These are phyloP conservation scores for Lasioglossum villosulum DNA, from an alignment of 2,888 invertebrate species.

Conservation along the genomic window DNA sequence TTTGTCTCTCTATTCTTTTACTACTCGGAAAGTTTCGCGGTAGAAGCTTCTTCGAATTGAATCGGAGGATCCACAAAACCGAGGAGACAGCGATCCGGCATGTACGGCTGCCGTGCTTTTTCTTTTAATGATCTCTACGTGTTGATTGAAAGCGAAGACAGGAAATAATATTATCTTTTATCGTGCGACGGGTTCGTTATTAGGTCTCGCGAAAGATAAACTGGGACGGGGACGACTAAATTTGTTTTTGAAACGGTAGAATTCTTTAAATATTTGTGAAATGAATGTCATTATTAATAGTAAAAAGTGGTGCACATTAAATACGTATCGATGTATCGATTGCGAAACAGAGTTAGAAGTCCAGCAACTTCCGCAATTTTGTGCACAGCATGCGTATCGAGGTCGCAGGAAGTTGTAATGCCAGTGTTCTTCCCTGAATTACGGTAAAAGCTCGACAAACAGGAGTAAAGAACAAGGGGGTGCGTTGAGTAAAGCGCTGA, in stretches of 20 bases:
- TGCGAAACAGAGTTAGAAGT: background rate
- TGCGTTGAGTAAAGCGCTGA: slow-evolving; percentile 26
- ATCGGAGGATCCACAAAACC: slow-evolving; percentile 22
- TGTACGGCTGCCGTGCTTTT: too few species aligned
- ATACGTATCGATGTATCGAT: background rate
- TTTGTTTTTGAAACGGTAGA: background rate
- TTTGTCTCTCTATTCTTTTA: slow-evolving; percentile 38
- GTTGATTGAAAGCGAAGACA: background rate
- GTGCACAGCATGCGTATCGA: slow-evolving; percentile 14
- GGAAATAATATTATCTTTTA: background rate
- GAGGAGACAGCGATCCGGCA: slow-evolving; percentile 10
- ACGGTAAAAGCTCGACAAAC: slow-evolving; percentile 69
- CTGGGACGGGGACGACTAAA: background rate
- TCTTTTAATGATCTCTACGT: background rate
- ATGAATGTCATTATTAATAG: background rate
- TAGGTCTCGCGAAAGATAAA: background rate
- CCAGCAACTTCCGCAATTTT: background rate
- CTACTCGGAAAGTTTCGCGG: slow-evolving; percentile 23
- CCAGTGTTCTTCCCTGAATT: slow-evolving; percentile 53
- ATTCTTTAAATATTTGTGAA: background rate
- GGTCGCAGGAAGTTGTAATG: slow-evolving; percentile 20
- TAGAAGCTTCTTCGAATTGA: slow-evolving; percentile 24
- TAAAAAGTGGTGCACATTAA: too few species aligned
- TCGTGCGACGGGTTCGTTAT: background rate
- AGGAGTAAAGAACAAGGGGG: slow-evolving; percentile 27